phyloP scores from a whole-genome alignment of 2,797 vertebrate genomes.

The Cuniculus paca region DNA sequence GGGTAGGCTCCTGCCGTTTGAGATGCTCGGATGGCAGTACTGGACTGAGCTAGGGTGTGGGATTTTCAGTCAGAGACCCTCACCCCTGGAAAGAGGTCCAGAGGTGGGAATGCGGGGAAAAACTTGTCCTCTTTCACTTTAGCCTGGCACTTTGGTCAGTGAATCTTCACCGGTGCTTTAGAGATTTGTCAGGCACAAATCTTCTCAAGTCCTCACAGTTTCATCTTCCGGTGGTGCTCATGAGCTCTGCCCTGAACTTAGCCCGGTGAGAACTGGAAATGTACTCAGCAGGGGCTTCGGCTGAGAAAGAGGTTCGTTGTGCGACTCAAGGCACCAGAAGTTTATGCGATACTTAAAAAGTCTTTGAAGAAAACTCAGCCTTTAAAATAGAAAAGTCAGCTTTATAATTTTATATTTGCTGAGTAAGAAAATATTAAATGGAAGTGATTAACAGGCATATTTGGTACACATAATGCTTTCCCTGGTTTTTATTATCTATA shows the following conservation, averaged over 20 bases:
- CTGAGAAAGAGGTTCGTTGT: not conserved
- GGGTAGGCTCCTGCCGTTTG: not conserved
- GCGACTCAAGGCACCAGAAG: not conserved
- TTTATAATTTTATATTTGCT: constrained; percentile 41
- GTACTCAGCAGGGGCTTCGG: not conserved
- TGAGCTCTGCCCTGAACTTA: not conserved
- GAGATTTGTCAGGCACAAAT: not conserved
- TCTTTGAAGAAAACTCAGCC: constrained; percentile 22
- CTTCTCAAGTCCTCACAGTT: not conserved
- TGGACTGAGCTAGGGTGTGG: too few relatives aligned
- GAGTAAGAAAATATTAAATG: not conserved
- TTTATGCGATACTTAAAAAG: not conserved
- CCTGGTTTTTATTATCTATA: constrained; percentile 42
- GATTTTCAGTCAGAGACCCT: not conserved
- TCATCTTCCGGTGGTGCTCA: not conserved
- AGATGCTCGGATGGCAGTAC: not conserved
- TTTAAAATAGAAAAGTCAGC: not conserved
- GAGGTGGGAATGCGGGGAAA: not conserved
- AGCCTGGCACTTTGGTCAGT: not conserved
- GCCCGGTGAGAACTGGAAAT: not conserved
- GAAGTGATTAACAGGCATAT: not conserved
- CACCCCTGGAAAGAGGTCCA: not conserved
- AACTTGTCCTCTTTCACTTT: not conserved
- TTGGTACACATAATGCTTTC: not conserved
- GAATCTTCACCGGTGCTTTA: not conserved